Percentiles rank a stretch among this genome's conserved stretches.
Conservation (phyloP, 2,797 vertebrate species). For the Myiothlypis coronata region DNA sequence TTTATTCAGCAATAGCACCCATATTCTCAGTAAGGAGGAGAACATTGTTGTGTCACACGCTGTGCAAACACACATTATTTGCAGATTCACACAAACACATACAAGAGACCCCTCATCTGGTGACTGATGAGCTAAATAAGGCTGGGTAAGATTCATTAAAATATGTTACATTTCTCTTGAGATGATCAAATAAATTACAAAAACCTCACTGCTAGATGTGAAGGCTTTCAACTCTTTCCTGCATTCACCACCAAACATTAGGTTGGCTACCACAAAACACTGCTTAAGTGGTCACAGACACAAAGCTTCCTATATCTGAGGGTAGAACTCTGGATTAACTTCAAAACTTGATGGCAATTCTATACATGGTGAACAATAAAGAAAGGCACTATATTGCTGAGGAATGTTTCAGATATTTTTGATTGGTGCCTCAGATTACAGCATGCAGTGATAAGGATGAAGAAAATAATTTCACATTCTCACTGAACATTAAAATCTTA, state of each 20-base stretch:
- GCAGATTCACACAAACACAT: neutral
- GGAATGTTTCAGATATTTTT: neutral
- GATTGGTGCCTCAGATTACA: constrained; percentile 3
- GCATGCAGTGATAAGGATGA: neutral
- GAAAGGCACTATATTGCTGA: neutral
- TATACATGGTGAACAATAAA: neutral
- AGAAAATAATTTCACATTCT: neutral
- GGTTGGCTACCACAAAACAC: neutral
- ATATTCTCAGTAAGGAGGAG: neutral
- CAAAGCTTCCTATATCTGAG: neutral
- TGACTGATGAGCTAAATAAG: neutral
- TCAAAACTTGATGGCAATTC: neutral
- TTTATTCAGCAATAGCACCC: neutral
- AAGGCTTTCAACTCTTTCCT: neutral
- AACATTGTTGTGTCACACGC: accelerated
- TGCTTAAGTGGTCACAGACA: neutral
- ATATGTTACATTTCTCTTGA: neutral
- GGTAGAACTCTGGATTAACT: neutral
- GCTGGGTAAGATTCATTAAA: neutral
- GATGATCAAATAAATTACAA: neutral
- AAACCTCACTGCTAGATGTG: neutral
- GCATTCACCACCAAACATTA: neutral
- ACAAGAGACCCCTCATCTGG: neutral
- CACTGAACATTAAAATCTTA: neutral
- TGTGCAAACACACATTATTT: neutral